Conservation (phyloP, 2,113 vertebrate species). For the Percina caprodes region DNA sequence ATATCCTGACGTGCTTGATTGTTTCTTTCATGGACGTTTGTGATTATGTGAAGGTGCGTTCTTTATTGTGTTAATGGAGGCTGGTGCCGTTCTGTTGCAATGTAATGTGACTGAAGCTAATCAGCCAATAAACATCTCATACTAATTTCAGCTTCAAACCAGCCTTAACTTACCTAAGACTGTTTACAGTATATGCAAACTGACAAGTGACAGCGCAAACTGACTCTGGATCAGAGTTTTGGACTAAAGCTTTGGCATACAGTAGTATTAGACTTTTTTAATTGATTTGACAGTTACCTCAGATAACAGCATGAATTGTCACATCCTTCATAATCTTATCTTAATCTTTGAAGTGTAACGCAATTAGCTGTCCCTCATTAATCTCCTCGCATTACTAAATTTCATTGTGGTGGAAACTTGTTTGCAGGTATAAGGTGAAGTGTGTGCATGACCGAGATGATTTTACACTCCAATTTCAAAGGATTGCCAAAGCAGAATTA, state of each 20-base stretch:
- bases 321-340: constrained; percentile 55
- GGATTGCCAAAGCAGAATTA: background rate
- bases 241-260: constrained; percentile 28
- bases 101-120: constrained; percentile 2
- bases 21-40: constrained; percentile 27
- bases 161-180: constrained; percentile 10
- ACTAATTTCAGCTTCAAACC: constrained; percentile 18
- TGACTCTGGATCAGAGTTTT: constrained; percentile 12
- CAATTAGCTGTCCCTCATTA: constrained; percentile 53
- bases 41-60: background rate
- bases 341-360: constrained; percentile 57
- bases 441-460: background rate
- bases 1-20: constrained; percentile 18
- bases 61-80: constrained; percentile 23
- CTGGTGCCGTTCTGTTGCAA: background rate
- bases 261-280: constrained; percentile 3
- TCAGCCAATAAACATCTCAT: constrained; percentile 12
- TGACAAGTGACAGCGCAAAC: background rate
- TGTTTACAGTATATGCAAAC: background rate
- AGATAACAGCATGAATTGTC: constrained; percentile 42
- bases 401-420: constrained; percentile 21
- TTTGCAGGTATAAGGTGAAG: constrained; percentile 30
- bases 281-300: constrained; percentile 43
- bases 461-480: background rate
- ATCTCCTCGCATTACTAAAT: constrained; percentile 44